Evolutionary conservation across 1,140 invertebrate genomes (phyloP).

Genomic region (Yoshiicerus persimilis): DNA sequence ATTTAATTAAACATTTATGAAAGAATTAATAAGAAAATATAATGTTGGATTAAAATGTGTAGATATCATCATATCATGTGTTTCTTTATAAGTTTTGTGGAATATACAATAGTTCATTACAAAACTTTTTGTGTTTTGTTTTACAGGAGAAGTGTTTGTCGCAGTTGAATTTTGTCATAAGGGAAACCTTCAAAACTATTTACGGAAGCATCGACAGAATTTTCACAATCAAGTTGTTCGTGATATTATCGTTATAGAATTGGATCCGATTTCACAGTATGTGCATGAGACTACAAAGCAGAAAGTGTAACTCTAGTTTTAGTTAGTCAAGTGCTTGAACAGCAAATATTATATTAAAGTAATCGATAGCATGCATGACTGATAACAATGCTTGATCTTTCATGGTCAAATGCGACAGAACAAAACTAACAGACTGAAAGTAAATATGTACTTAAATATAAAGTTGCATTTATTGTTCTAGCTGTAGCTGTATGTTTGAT

Average conservation of each 20-base stretch:
- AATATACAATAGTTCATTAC: not conserved
- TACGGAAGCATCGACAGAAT: slow-evolving; percentile 53
- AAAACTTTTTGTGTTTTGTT: not conserved
- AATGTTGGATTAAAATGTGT: no score
- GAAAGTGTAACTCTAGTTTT: not conserved
- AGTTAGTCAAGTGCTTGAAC: not conserved
- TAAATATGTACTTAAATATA: no score
- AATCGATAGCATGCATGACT: no score
- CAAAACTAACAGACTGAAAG: no score
- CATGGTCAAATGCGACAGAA: no score
- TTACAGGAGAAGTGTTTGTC: slow-evolving; percentile 19
- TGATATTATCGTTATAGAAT: not conserved
- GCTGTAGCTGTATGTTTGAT: no score
- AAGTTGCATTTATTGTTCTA: no score
- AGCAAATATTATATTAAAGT: not conserved
- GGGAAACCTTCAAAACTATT: slow-evolving; percentile 54
- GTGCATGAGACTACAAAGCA: not conserved
- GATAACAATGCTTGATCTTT: no score
- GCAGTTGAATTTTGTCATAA: slow-evolving; percentile 9
- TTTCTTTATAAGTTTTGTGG: no score
- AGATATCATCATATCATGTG: no score
- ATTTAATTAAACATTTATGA: no score
- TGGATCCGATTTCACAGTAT: not conserved
- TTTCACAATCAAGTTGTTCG: slow-evolving; percentile 52
- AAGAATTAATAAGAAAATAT: no score